Evolutionary conservation across 2,888 invertebrate species (phyloP), one percentile per base, ranked within the genome.

Genomic region (Lysandra coridon): DNA sequence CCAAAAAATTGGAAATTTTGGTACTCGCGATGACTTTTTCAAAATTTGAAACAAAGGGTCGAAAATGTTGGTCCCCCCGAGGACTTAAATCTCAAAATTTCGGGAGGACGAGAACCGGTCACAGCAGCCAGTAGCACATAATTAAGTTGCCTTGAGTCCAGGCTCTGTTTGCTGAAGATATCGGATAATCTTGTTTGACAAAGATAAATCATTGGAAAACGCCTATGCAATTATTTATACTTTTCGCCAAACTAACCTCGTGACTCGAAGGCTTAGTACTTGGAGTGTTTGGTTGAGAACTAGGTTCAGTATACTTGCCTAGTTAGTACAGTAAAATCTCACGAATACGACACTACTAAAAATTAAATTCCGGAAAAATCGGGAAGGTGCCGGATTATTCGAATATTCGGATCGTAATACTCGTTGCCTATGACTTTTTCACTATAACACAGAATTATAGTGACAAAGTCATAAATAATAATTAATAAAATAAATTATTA

Each of bases 161-260:
- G 81, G 80, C 80, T 82, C 23, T 89, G 90, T 91, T 87, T 88
- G 85, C 79, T 23, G 49, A 78, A 81, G 85, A 79, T 88, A 87
- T 85, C 85, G 57, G 87, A 87, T 89, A 84, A 88, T 88, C 89
- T 84, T 88, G 88, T 88, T 87, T 88, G 83, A 78, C 80, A 78
- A 84, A 87, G 90, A 90, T 89, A 87, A 87, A 82, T 85, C 84
- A 85, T 86, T 82, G 84, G 83, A 84, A 84, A 85, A 85, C 80
- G 82, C 84, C 82, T 84, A 80, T 83, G 86, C 80, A 85, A 86
- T 83, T 88, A 87, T 88, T 88, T 85, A 85, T 81, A 79, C 40
- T 64, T 60, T 37, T 57, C 53, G 14, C 74, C 44, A 30, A 17
- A 77, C 5, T 57, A 40, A 3, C 33, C 69, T 33, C 69, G 69